Conservation (phyloP, 2,113 vertebrate genomes). For the Dipodomys stephensi region DNA sequence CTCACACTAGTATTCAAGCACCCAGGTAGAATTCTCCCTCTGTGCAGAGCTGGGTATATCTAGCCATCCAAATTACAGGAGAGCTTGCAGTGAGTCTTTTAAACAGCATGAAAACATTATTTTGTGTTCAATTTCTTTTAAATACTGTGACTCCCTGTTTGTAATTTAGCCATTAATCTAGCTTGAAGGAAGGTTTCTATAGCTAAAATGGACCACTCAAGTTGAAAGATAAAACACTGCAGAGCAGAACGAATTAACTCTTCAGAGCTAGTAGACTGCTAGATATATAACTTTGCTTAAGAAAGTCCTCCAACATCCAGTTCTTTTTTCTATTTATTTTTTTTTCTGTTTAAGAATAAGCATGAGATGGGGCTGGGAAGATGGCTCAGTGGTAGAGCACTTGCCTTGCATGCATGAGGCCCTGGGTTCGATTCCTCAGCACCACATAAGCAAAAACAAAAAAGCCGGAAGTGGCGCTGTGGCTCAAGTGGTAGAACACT, state of each 20-base stretch:
- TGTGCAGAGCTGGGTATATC: neutral
- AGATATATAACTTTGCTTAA: constrained; percentile 51
- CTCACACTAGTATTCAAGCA: neutral
- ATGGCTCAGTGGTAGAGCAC: too few species aligned
- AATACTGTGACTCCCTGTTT: constrained; percentile 33
- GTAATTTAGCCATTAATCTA: constrained; percentile 50
- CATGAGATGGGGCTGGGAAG: neutral
- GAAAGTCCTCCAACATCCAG: constrained; percentile 38
- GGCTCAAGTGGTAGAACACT: too few species aligned
- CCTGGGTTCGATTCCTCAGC: too few species aligned
- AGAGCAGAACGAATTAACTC: constrained; percentile 50
- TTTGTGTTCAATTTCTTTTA: constrained; percentile 48
- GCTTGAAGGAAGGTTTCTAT: constrained; percentile 40
- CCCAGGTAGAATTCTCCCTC: neutral
- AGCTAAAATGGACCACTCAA: constrained; percentile 43
- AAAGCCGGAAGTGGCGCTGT: too few species aligned
- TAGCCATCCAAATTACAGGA: neutral
- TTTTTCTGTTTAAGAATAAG: constrained; percentile 50
- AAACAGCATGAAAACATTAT: constrained; percentile 36
- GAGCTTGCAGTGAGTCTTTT: constrained; percentile 5
- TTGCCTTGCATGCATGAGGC: too few species aligned
- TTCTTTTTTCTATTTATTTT: neutral
- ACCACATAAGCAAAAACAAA: too few species aligned
- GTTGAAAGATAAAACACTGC: constrained; percentile 34
- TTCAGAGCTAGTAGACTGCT: constrained; percentile 40